These are phyloP conservation scores for Acleris sparsana DNA, from an alignment of 2,888 invertebrate genomes.

Conservation along the genomic window DNA sequence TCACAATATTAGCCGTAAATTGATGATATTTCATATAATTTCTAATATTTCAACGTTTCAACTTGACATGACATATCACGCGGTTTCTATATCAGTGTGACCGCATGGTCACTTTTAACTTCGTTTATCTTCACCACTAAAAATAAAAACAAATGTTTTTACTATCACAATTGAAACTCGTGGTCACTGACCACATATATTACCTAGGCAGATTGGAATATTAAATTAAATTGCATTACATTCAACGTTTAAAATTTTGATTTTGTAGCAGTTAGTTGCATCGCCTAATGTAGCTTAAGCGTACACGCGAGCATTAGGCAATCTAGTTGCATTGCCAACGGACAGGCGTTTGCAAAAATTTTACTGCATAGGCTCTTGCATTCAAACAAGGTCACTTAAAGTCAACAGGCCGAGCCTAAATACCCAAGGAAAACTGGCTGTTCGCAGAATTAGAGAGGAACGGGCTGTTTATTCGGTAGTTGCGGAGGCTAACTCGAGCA, in stretches of 20 bases:
- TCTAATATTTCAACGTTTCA: constrained; percentile 8
- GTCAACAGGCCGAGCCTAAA: constrained; percentile 48
- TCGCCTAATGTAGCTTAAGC: neutral
- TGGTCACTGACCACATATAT: too few relatives aligned
- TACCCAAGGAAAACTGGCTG: constrained; percentile 51
- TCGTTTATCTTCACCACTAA: constrained; percentile 16
- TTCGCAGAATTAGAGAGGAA: constrained; percentile 41
- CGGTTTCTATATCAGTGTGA: constrained; percentile 12
- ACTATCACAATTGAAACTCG: too few relatives aligned
- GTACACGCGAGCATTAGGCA: constrained; percentile 24
- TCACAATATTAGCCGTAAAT: constrained; percentile 10
- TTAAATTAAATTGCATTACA: too few relatives aligned
- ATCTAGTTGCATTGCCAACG: constrained; percentile 30
- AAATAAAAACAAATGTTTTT: neutral
- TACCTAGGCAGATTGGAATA: too few relatives aligned
- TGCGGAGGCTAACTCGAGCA: constrained; percentile 33
- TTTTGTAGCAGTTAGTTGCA: neutral
- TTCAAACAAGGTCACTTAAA: constrained; percentile 44
- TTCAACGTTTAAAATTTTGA: neutral
- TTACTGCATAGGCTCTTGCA: constrained; percentile 36
- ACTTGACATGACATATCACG: neutral
- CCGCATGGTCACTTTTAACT: constrained; percentile 10
- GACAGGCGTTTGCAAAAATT: constrained; percentile 34
- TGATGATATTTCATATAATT: neutral
- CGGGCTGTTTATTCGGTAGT: constrained; percentile 34